Evolutionary conservation across 1,140 invertebrate species (phyloP).

Genomic region (Oedothorax gibbosus): DNA sequence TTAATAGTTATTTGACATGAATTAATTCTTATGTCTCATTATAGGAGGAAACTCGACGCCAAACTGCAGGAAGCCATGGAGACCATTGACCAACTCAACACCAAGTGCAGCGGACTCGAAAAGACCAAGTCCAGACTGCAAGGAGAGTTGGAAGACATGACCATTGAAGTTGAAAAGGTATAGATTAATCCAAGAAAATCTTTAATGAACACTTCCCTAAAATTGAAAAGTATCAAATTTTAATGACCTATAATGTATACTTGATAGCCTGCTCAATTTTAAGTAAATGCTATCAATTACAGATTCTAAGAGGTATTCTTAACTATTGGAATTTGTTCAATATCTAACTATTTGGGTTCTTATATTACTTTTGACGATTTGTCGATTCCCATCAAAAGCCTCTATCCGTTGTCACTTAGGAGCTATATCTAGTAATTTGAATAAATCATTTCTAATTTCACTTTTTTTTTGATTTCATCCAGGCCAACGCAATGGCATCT

Average conservation of each 20-base stretch:
- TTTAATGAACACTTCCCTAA: no score
- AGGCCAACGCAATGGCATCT: slow-evolving; percentile 91
- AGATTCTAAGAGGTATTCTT: no score
- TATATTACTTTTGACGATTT: no score
- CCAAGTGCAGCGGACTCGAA: slow-evolving; percentile 95
- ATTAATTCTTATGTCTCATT: neutral
- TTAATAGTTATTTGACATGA: neutral
- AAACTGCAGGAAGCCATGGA: slow-evolving; percentile 97
- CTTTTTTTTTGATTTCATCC: neutral
- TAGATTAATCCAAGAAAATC: neutral
- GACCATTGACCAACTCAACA: slow-evolving; percentile 96
- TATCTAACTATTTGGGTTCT: no score
- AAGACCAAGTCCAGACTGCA: slow-evolving; percentile 97
- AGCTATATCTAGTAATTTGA: no score
- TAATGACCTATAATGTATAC: no score
- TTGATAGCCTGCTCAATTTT: no score
- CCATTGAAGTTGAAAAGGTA: slow-evolving; percentile 91
- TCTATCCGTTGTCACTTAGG: no score
- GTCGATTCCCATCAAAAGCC: no score
- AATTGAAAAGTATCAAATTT: no score
- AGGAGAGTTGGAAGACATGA: slow-evolving; percentile 98
- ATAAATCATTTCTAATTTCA: neutral
- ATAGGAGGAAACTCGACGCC: slow-evolving; percentile 84
- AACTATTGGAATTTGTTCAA: no score
- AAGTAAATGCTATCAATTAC: neutral